phyloP scores from a whole-genome alignment of 2,888 invertebrate species.

The Conomelus anceps region DNA sequence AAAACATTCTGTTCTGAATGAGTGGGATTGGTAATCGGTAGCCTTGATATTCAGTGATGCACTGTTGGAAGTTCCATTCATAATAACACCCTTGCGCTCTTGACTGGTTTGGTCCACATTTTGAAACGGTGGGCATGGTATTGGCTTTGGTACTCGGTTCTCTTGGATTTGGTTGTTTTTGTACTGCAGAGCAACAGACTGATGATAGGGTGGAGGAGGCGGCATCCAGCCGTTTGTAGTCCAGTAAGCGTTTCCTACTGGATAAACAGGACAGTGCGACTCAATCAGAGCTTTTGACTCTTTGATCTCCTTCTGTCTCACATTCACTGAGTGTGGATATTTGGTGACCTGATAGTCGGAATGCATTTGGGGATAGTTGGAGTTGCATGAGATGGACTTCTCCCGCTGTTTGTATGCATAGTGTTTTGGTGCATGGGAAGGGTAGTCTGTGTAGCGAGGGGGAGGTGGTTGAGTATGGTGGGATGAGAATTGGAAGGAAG shows the following conservation, averaged over 20 bases:
- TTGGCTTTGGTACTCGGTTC: background rate
- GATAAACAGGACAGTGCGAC: background rate
- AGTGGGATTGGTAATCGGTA: background rate
- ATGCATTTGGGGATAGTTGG: background rate
- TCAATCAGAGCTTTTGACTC: background rate
- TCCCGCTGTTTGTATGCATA: background rate
- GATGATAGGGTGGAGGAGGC: background rate
- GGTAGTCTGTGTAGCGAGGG: background rate
- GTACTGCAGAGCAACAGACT: background rate
- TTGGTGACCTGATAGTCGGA: background rate
- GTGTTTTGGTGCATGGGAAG: background rate
- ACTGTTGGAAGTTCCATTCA: background rate
- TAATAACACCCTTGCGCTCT: slow-evolving; percentile 4
- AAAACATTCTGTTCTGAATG: background rate
- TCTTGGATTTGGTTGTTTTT: background rate
- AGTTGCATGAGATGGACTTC: background rate
- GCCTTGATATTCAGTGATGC: background rate
- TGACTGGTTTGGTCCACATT: background rate
- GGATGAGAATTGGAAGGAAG: background rate
- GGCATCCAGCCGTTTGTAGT: background rate
- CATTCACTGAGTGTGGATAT: background rate
- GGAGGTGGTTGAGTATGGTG: background rate
- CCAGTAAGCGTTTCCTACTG: background rate
- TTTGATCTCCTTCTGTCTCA: background rate
- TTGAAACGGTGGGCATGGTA: background rate